Base-by-base conservation (phyloP, 2,888 invertebrate genomes). In the Drosophila imparisetae region DNA sequence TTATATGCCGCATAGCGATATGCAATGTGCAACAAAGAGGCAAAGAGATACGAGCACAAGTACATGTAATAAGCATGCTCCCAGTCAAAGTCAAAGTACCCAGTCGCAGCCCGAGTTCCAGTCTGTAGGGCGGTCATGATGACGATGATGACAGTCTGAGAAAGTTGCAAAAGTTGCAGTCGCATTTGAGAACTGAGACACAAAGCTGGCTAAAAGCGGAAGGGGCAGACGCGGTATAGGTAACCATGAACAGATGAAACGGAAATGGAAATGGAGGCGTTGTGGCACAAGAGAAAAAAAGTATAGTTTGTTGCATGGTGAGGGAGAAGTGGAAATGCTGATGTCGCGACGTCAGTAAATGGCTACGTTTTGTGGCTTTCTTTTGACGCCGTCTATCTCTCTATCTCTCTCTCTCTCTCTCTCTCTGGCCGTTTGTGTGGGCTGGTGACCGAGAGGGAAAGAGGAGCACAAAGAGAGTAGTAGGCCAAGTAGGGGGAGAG, bases 101-200 rank as follows among this genome's bases (percentile, higher is more conserved):
- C 30, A 38, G 34, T 54, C 54, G 21, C 58, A 38, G 65, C 18
- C 50, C 32, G 27, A 34, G 64, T 15, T 30, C 57, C 66, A 53
- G 55, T 53, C 82, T 66, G 50, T 58, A 81, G 69, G 84, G 60
- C 62, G 62, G 42, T 42, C 60, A 54, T 54, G 38, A 57, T 54
- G 49, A 48, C 57, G 62, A 66, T 75, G 76, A 86, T 88, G 83
- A 85, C 88, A 85, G 74, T 66, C 89, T 84, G 84, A 89, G 89
- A 84, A 84, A 84, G 84, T 84, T 83, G 89, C 89, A 83, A 75
- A 71, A 72, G 59, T 60, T 83, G 86, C 84, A 81, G 40, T 50
- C 66, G 49, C 63, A 75, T 50, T 60, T 66, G 49, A 72, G 66
- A 63, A 62, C 61, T 36, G 57, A 54, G 34, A 15, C 13, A 34